phyloP scores from a whole-genome alignment of 37 sponge, comb jelly and placozoan species.

The Spongilla lacustris region DNA sequence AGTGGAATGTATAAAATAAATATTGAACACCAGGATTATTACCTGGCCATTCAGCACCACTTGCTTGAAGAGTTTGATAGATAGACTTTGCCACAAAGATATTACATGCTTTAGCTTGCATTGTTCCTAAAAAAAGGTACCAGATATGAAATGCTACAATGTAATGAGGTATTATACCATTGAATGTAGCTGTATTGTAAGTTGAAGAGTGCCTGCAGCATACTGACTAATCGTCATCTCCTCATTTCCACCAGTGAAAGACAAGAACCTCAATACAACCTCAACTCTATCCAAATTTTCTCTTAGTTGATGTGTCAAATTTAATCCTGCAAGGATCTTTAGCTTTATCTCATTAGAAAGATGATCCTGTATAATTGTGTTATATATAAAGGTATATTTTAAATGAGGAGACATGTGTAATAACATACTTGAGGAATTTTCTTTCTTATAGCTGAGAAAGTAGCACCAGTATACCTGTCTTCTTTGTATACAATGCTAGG shows the following conservation, averaged over 20 bases:
- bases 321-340: conserved; percentile 35
- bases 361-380: too few species aligned
- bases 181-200: conserved; percentile 2
- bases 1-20: too few species aligned
- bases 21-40: not conserved
- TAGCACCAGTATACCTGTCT: conserved; percentile 34
- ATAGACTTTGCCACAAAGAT: conserved; percentile 70
- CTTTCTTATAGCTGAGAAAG: conserved; percentile 33
- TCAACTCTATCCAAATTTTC: conserved; percentile 47
- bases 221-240: conserved; percentile 35
- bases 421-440: conserved; percentile 19
- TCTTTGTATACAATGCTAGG: conserved; percentile 47
- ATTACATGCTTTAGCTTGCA: conserved; percentile 53
- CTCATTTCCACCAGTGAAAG: conserved; percentile 47
- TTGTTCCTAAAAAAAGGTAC: conserved; percentile 7
- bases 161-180: not conserved
- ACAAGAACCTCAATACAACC: conserved; percentile 53
- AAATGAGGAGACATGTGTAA: too few species aligned
- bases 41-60: conserved; percentile 42
- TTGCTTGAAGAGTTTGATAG: conserved; percentile 42
- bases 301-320: conserved; percentile 10
- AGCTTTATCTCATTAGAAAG: too few species aligned
- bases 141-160: not conserved
- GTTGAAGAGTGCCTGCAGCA: conserved; percentile 29
- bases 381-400: too few species aligned